Evolutionary conservation across 2,888 invertebrate species (phyloP).

Genomic region (Pogonocherus hispidulus): DNA sequence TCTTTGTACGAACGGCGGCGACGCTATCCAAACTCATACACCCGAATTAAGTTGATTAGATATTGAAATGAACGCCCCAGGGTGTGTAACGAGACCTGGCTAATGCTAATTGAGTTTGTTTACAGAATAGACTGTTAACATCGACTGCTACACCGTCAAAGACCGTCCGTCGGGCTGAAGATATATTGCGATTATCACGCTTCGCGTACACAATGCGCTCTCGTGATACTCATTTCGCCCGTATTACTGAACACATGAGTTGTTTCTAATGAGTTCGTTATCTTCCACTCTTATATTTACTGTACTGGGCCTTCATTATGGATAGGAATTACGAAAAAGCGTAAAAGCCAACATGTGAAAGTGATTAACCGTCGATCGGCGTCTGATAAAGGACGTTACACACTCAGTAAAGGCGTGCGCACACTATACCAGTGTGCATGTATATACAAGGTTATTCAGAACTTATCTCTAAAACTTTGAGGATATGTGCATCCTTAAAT

Average conservation of each 20-base stretch:
- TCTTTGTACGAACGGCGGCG: constrained; percentile 55
- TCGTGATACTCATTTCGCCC: constrained; percentile 48
- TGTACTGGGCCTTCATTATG: constrained; percentile 25
- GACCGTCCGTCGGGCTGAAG: constrained; percentile 55
- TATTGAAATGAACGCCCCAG: constrained; percentile 65
- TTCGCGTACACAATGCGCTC: constrained; percentile 54
- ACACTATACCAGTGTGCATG: too few relatives aligned
- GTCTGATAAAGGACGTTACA: background rate
- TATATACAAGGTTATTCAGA: too few relatives aligned
- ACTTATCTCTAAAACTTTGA: too few relatives aligned
- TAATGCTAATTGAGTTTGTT: constrained; percentile 65
- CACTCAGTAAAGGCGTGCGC: background rate
- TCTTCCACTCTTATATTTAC: constrained; percentile 31
- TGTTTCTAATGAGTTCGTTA: constrained; percentile 46
- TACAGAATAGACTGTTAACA: constrained; percentile 65
- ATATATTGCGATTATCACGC: constrained; percentile 60
- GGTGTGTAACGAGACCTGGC: constrained; percentile 63
- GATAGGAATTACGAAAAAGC: constrained; percentile 5
- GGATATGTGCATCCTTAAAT: too few relatives aligned
- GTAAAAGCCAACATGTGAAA: background rate
- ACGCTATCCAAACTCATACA: constrained; percentile 64
- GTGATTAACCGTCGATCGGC: background rate
- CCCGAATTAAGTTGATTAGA: constrained; percentile 64
- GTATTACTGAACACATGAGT: constrained; percentile 50
- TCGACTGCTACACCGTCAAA: constrained; percentile 61